These are phyloP conservation scores for Echinometra lucunter DNA, from an alignment of 53 echinoderm and acorn worm genomes.

Conservation along the genomic window DNA sequence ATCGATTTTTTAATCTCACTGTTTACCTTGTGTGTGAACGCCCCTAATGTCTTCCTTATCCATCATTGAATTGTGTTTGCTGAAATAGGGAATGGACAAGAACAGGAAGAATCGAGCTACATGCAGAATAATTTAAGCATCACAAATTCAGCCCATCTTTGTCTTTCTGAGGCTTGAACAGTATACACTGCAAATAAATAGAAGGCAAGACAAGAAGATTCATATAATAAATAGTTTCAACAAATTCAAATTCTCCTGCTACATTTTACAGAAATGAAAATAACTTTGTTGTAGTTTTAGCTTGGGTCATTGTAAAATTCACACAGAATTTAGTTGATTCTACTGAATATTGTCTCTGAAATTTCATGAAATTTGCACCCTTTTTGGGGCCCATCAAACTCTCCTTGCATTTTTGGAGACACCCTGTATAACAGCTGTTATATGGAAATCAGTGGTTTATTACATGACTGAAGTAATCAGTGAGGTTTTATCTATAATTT, in stretches of 20 bases:
- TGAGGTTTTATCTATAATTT: not conserved
- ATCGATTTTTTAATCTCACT: no score
- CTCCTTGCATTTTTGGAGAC: no score
- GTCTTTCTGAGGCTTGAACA: not conserved
- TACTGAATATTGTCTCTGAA: no score
- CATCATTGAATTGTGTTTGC: no score
- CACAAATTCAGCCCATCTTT: not conserved
- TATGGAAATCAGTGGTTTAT: not conserved
- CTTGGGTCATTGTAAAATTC: no score
- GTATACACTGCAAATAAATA: not conserved
- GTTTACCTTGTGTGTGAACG: no score
- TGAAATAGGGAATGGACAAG: not conserved
- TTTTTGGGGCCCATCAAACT: no score
- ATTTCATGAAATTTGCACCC: no score
- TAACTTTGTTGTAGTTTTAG: no score
- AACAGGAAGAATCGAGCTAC: not conserved
- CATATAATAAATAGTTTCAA: not conserved
- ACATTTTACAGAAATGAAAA: no score
- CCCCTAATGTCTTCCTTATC: no score
- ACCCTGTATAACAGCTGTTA: not conserved
- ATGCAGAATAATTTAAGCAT: not conserved
- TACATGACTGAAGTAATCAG: not conserved
- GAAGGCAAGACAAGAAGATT: not conserved
- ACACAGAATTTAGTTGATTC: no score
- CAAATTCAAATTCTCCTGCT: not conserved